Conservation (phyloP, 1,140 invertebrate genomes). For the Globodera rostochiensis region DNA sequence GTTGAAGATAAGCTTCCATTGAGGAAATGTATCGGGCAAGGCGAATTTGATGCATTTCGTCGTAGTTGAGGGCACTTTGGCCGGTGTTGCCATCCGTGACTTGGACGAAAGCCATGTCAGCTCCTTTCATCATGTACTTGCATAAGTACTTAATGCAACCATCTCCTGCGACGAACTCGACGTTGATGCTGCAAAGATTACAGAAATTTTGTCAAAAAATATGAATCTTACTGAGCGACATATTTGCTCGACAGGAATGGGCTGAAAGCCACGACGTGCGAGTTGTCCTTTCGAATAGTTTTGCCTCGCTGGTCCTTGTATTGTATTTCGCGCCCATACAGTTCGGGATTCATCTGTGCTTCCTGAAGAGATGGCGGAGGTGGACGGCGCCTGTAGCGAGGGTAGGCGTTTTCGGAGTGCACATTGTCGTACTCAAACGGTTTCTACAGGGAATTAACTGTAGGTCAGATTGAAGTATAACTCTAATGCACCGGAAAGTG, state of each 20-base stretch:
- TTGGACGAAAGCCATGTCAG: constrained; percentile 4
- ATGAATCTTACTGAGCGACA: background rate
- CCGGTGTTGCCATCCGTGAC: background rate
- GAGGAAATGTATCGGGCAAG: background rate
- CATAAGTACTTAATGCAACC: constrained; percentile 1
- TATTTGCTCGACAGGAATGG: background rate
- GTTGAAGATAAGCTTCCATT: background rate
- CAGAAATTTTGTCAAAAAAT: no score
- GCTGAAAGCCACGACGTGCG: background rate
- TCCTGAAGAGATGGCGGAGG: background rate
- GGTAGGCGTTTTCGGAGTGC: background rate
- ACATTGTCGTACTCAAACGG: background rate
- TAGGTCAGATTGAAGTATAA: no score
- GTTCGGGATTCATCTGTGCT: background rate
- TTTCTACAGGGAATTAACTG: background rate
- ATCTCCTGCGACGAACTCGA: constrained; percentile 2
- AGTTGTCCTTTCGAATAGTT: background rate
- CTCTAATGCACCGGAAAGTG: no score
- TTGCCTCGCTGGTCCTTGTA: background rate
- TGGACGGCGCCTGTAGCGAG: background rate
- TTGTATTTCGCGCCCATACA: background rate
- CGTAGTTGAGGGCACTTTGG: background rate
- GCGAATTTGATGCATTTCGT: background rate
- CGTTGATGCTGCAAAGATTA: no score
- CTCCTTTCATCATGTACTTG: background rate